Percentiles rank a stretch among this genome's conserved stretches.
Conservation (phyloP, 2,797 vertebrate genomes). For the Clarias fuscus region DNA sequence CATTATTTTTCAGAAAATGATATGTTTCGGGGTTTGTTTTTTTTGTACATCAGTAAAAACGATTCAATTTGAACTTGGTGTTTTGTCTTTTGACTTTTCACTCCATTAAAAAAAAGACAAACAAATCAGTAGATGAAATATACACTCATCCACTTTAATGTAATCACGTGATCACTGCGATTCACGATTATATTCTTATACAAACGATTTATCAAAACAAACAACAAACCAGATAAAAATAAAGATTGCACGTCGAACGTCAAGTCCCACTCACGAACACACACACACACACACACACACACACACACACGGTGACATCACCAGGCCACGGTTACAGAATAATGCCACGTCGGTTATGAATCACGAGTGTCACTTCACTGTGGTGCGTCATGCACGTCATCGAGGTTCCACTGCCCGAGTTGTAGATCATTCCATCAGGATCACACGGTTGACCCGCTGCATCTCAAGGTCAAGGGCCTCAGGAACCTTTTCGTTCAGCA, state of each 20-base stretch:
- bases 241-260: conserved; percentile 16
- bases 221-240: neutral
- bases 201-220: conserved; percentile 50
- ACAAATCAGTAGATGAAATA: neutral
- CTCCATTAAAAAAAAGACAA: neutral
- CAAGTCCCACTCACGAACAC: conserved; percentile 28
- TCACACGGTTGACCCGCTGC: conserved; percentile 21
- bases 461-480: conserved; percentile 33
- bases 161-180: conserved; percentile 35
- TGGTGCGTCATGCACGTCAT: conserved; percentile 40
- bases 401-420: conserved; percentile 23
- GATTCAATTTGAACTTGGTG: conserved; percentile 60
- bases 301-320: conserved; percentile 48
- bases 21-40: conserved; percentile 39
- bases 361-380: conserved; percentile 42
- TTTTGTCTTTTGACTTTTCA: conserved; percentile 15
- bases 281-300: conserved; percentile 49
- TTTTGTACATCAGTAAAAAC: conserved; percentile 61
- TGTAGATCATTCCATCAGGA: neutral
- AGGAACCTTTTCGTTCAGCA: conserved; percentile 50
- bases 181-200: conserved; percentile 44
- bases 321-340: conserved; percentile 43
- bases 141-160: conserved; percentile 53
- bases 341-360: conserved; percentile 32
- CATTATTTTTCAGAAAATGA: conserved; percentile 77